Conservation (phyloP, 1,140 invertebrate species). For the Coptotermes formosanus region DNA sequence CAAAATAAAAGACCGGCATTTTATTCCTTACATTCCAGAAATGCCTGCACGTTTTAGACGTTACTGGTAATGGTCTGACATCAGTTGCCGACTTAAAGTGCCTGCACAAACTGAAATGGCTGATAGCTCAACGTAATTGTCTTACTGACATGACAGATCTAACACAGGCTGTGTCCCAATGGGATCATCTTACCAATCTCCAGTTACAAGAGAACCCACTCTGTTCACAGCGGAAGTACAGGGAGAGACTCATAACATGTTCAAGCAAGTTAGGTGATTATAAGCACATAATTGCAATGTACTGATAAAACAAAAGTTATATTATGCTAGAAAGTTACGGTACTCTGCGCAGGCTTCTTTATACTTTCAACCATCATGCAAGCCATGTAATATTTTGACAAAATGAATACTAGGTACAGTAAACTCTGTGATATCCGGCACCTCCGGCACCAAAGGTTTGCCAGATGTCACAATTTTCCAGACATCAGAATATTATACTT, state of each 20-base stretch:
- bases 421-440: too few species aligned
- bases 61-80: slow-evolving; percentile 52
- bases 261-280: slow-evolving; percentile 17
- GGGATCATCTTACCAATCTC: slow-evolving; percentile 53
- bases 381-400: too few species aligned
- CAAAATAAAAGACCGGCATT: background rate
- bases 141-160: slow-evolving; percentile 51
- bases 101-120: slow-evolving; percentile 46
- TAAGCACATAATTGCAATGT: background rate
- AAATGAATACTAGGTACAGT: too few species aligned
- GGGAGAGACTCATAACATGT: slow-evolving; percentile 56
- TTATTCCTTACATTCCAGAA: slow-evolving; percentile 41
- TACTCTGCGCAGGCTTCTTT: too few species aligned
- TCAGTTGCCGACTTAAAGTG: slow-evolving; percentile 46
- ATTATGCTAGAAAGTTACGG: too few species aligned
- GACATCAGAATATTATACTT: too few species aligned
- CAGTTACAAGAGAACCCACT: slow-evolving; percentile 62
- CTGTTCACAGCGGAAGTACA: slow-evolving; percentile 57
- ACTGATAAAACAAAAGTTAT: too few species aligned
- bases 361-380: too few species aligned
- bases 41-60: slow-evolving; percentile 51
- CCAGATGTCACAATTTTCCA: too few species aligned
- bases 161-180: slow-evolving; percentile 52
- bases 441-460: too few species aligned
- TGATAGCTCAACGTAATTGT: slow-evolving; percentile 53